Percentiles rank a stretch among this genome's conserved stretches.
These are phyloP conservation scores for Trigoniulus corallinus DNA, from an alignment of 1,140 invertebrate genomes.

Conservation along the genomic window DNA sequence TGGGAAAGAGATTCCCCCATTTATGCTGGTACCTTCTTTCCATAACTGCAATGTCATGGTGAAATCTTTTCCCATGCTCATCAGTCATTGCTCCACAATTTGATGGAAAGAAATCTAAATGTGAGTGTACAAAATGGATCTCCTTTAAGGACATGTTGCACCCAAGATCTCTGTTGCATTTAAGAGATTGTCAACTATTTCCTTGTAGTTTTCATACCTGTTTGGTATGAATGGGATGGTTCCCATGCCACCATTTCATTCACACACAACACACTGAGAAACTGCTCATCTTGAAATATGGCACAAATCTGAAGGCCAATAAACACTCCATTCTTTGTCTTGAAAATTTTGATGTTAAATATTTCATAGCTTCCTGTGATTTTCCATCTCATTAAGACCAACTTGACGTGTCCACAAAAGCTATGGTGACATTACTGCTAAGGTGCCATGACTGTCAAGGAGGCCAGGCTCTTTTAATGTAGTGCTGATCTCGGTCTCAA, in stretches of 20 bases:
- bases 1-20: too few relatives aligned
- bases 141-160: too few relatives aligned
- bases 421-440: constrained; percentile 16
- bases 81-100: constrained; percentile 20
- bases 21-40: too few relatives aligned
- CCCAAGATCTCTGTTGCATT: too few relatives aligned
- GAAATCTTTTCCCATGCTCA: constrained; percentile 25
- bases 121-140: constrained; percentile 14
- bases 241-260: background rate
- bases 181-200: constrained; percentile 1
- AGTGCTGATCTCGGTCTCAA: too few relatives aligned
- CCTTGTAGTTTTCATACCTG: background rate
- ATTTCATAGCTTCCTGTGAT: constrained; percentile 3
- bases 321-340: background rate
- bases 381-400: constrained; percentile 7
- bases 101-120: too few relatives aligned
- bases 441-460: constrained; percentile 4
- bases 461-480: constrained; percentile 18
- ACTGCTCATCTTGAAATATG: background rate
- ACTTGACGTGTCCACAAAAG: constrained; percentile 24
- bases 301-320: background rate
- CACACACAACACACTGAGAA: background rate
- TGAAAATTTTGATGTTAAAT: constrained; percentile 6
- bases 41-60: too few relatives aligned
- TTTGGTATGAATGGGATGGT: background rate